These are phyloP conservation scores for Scaptomyza caliginosa DNA, from an alignment of 2,888 invertebrate species.

Conservation along the genomic window DNA sequence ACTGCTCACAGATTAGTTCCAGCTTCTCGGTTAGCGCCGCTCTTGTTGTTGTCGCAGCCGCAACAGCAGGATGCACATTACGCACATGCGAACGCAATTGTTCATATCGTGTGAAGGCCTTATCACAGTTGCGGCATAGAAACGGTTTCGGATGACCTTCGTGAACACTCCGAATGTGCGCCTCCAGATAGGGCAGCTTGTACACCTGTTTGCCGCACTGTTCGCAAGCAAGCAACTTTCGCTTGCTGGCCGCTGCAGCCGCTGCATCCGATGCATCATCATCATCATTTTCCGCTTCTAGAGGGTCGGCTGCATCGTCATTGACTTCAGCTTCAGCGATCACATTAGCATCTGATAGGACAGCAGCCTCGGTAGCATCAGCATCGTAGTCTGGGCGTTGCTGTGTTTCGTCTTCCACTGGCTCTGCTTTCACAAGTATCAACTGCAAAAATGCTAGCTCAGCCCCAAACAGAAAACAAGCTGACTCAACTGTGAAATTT, in stretches of 20 bases:
- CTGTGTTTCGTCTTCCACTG: conserved; percentile 24
- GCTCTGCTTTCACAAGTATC: conserved; percentile 55
- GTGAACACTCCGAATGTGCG: conserved; percentile 79
- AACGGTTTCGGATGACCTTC: conserved; percentile 80
- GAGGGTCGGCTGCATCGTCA: conserved; percentile 13
- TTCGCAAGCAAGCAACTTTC: conserved; percentile 58
- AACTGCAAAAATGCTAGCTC: conserved; percentile 60
- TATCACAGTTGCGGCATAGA: conserved; percentile 71
- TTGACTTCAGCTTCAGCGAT: not conserved
- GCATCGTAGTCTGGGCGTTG: conserved; percentile 4
- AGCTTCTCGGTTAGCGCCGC: conserved; percentile 14
- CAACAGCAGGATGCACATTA: conserved; percentile 53
- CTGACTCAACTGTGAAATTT: conserved; percentile 41
- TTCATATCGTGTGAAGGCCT: conserved; percentile 73
- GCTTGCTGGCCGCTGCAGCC: conserved; percentile 34
- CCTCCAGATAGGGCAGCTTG: conserved; percentile 77
- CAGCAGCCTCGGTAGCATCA: not conserved
- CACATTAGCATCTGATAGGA: not conserved
- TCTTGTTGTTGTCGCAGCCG: conserved; percentile 1
- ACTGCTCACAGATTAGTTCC: conserved; percentile 70
- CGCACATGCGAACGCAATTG: conserved; percentile 73
- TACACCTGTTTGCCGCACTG: conserved; percentile 78
- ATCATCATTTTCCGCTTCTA: conserved; percentile 24
- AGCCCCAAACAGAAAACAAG: conserved; percentile 47
- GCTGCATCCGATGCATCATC: conserved; percentile 8